These are phyloP conservation scores for Lathamus discolor DNA, from an alignment of 2,113 vertebrate genomes.

Conservation along the genomic window DNA sequence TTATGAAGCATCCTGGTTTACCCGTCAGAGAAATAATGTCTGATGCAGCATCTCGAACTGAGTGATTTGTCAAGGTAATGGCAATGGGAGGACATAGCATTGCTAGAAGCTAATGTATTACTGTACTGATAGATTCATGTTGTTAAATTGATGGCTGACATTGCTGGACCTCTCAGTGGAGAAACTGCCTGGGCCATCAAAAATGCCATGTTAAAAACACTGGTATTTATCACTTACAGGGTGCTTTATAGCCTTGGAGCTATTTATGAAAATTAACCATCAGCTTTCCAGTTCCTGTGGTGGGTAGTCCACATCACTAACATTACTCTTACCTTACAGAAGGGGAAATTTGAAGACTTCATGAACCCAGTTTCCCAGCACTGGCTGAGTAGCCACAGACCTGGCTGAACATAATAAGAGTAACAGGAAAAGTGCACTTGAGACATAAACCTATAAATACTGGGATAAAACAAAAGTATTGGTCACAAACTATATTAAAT, in stretches of 20 bases:
- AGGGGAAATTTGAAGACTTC: background rate
- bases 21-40: background rate
- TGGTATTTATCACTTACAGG: background rate
- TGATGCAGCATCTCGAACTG: conserved; percentile 2
- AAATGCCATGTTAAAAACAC: conserved; percentile 12
- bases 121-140: conserved; percentile 39
- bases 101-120: conserved; percentile 46
- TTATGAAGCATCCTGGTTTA: conserved; percentile 15
- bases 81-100: background rate
- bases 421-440: background rate
- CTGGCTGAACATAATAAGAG: background rate
- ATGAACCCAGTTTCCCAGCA: background rate
- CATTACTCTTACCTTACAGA: background rate
- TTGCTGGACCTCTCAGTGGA: conserved; percentile 10
- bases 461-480: background rate
- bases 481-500: background rate
- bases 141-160: conserved; percentile 44
- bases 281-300: background rate
- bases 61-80: conserved; percentile 59
- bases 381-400: background rate
- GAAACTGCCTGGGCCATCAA: background rate
- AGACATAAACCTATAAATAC: background rate
- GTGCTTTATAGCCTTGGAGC: background rate
- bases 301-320: background rate
- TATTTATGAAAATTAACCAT: conserved; percentile 24